Base-by-base conservation (phyloP, 2,888 invertebrate species). In the Agrochola macilenta region DNA sequence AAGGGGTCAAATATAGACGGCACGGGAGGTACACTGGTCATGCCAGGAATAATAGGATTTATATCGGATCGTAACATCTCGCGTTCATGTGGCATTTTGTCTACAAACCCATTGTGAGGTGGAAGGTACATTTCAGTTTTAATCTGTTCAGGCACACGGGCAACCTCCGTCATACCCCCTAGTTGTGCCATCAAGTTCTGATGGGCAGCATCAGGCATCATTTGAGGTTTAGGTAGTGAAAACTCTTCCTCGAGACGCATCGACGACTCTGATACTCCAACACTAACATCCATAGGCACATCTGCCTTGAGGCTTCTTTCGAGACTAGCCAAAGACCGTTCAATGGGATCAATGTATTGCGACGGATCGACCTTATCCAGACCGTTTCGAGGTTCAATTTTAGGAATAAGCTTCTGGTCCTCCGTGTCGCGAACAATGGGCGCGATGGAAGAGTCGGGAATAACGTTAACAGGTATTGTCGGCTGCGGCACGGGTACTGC, bases 251-350 rank as follows among this genome's bases (percentile, higher is more conserved):
- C 97, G 52, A 97, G 96, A 79, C 96, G 96, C 91, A 96, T 93
- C 60, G 97, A 94, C 69, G 95, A 92, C 79, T 95, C 92, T 72
- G 97, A 96, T 68, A 95, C 96, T 76, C 97, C 96, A 69, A 97
- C 95, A 83, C 95, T 96, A 54, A 96, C 96, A 81, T 97, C 96
- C 90, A 97, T 97, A 76, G 97, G 97, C 81, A 97, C 96, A 73
- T 97, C 97, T 73, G 95, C 97, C 88, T 97, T 97, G 63, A 97
- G 95, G 84, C 97, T 97, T 70, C 97, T 97, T 93, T 98, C 98
- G 86, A 98, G 95, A 88, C 97, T 98, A 69, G 98, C 98, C 89
- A 98, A 95, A 74, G 98, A 97, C 87, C 98, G 97, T 93, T 98
- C 98, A 88, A 98, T 96, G 35, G 98, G 98, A 93, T 98, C 98